These are phyloP conservation scores for Beaufortia kweichowensis DNA, from an alignment of 2,113 vertebrate species.

Conservation along the genomic window DNA sequence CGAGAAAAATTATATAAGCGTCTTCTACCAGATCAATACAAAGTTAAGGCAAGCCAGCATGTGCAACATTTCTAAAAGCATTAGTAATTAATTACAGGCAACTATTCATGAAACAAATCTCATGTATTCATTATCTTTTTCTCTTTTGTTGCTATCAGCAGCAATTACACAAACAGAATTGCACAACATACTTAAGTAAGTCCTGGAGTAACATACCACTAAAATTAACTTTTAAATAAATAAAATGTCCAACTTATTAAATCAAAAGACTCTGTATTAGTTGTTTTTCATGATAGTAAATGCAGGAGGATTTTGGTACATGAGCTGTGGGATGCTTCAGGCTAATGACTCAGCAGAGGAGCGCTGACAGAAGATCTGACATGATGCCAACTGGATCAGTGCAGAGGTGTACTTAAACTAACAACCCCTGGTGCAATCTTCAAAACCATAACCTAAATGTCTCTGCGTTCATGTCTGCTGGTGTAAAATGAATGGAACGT, in stretches of 20 bases:
- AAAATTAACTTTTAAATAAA: no score
- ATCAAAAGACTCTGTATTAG: background rate
- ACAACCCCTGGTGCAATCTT: background rate
- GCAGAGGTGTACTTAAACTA: background rate
- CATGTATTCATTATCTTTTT: background rate
- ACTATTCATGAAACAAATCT: no score
- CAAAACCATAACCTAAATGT: background rate
- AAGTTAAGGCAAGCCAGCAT: background rate
- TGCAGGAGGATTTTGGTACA: background rate
- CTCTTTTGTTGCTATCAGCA: background rate
- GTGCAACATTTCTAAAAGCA: background rate
- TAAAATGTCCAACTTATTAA: background rate
- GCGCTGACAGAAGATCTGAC: background rate
- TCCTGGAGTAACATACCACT: no score
- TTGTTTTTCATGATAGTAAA: background rate
- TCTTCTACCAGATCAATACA: constrained; percentile 28
- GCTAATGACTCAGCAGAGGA: no score
- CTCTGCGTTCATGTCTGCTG: background rate
- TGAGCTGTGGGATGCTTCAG: background rate
- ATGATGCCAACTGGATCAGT: background rate
- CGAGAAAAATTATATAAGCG: constrained; percentile 10
- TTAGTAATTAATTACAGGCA: background rate
- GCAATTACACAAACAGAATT: background rate
- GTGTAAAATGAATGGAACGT: background rate
- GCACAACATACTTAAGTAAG: no score